Base-by-base conservation (phyloP, 2,113 vertebrate species). In the Silurus meridionalis region DNA sequence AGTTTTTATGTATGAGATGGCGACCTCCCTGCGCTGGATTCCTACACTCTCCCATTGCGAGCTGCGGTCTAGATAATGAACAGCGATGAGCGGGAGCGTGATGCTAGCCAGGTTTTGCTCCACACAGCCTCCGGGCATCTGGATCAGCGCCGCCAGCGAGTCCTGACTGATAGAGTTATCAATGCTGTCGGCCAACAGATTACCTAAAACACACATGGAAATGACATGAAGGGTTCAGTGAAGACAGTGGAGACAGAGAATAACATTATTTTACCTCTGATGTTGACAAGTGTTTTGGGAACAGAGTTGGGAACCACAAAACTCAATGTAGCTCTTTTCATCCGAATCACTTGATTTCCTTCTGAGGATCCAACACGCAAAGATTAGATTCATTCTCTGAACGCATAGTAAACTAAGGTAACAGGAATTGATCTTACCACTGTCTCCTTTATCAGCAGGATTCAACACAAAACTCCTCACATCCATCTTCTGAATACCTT, bases 21-120 rank as follows among this genome's bases (percentile, higher is more conserved):
- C 93, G 0, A 90, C 88, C 0, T 87, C 2, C 0, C 95, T 93
- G 10, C 95, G 95, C 0, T 95, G 58, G 0, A 94, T 0, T 0
- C 97, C 96, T 0, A 98, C 77, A 13, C 0, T 95, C 0, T 95
- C 95, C 98, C 98, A 99, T 88, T 95, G 93, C 0, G 48, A 3
- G 0, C 94, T 96, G 0, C 46, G 81, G 71, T 98, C 97, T 91
- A 99, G 92, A 90, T 97, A 99, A 77, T 95, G 94, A 2, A 94
- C 93, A 0, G 97, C 96, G 0, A 99, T 98, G 87, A 97, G 94
- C 0, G 96, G 96, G 53, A 97, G 94, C 0, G 97, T 97, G 90
- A 98, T 92, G 72, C 84, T 19, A 0, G 96, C 96, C 95, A 99
- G 93, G 94, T 97, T 99, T 94, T 98, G 97, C 91, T 99, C 98